phyloP scores from a whole-genome alignment of 2,797 vertebrate species.

The Gobionotothen gibberifrons region DNA sequence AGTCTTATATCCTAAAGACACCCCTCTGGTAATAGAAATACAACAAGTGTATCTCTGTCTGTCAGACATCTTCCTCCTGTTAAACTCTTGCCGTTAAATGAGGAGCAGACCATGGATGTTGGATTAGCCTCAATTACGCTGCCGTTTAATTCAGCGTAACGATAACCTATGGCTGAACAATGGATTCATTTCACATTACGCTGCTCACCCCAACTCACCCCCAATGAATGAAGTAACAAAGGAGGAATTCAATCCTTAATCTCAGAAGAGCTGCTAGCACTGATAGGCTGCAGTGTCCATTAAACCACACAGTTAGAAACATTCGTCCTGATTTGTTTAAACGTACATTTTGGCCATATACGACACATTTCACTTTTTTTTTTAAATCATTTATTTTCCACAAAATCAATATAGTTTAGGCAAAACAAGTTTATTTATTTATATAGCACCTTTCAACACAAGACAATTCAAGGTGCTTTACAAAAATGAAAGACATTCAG shows the following conservation, averaged over 20 bases:
- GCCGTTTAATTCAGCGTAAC: constrained; percentile 15
- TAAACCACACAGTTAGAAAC: background rate
- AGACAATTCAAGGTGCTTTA: too few species aligned
- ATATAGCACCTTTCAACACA: too few species aligned
- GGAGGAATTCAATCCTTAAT: background rate
- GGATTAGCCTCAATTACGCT: background rate
- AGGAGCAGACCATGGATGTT: background rate
- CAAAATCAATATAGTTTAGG: background rate
- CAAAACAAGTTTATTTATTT: too few species aligned
- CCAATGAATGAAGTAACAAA: constrained; percentile 8
- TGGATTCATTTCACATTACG: background rate
- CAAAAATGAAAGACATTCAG: too few species aligned
- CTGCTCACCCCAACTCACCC: background rate
- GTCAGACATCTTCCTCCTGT: background rate
- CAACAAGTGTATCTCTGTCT: background rate
- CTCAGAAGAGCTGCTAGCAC: background rate
- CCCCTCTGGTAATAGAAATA: background rate
- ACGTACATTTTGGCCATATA: too few species aligned
- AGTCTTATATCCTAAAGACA: background rate
- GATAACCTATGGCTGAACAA: background rate
- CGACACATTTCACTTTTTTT: too few species aligned
- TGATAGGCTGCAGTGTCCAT: background rate
- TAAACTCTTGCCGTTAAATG: background rate
- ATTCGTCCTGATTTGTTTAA: background rate
- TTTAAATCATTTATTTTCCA: too few species aligned